Evolutionary conservation across 2,888 invertebrate genomes (phyloP).

Genomic region (Tetrapedia diversipes): DNA sequence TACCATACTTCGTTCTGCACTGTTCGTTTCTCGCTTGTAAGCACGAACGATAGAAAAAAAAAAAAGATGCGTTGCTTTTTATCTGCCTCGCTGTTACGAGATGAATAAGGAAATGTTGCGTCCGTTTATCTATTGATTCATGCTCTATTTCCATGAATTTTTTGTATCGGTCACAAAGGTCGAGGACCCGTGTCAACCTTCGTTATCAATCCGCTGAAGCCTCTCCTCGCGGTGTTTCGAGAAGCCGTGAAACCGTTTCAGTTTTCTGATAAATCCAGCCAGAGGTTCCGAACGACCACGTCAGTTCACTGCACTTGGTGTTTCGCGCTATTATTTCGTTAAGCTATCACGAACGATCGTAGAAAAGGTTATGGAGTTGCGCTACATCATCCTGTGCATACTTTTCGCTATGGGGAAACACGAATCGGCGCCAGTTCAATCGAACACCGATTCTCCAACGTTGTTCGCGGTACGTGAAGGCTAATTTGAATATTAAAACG

Average conservation of each 20-base stretch:
- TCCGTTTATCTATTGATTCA: not conserved
- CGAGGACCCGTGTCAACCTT: slow-evolving; percentile 17
- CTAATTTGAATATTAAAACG: not conserved
- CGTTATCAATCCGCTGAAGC: slow-evolving; percentile 35
- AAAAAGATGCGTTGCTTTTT: too few relatives aligned
- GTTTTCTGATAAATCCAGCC: not conserved
- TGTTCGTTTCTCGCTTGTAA: too few relatives aligned
- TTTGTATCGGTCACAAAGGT: slow-evolving; percentile 18
- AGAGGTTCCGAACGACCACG: not conserved
- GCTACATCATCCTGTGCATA: slow-evolving; percentile 11
- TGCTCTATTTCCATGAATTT: slow-evolving; percentile 15
- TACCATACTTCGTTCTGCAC: too few relatives aligned
- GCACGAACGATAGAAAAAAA: too few relatives aligned
- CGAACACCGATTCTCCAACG: not conserved
- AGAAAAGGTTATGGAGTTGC: slow-evolving; percentile 7
- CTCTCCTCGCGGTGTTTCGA: slow-evolving; percentile 1
- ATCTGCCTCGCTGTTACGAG: not conserved
- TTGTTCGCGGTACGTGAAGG: slow-evolving; percentile 37
- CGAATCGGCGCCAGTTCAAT: slow-evolving; percentile 19
- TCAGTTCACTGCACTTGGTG: too few relatives aligned
- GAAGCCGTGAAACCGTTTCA: slow-evolving; percentile 11
- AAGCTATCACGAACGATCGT: too few relatives aligned
- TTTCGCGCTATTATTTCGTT: too few relatives aligned
- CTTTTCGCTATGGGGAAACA: slow-evolving; percentile 9
- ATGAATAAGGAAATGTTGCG: not conserved